phyloP scores from a whole-genome alignment of 23 tunicate species.

The Trididemnum nubilum region DNA sequence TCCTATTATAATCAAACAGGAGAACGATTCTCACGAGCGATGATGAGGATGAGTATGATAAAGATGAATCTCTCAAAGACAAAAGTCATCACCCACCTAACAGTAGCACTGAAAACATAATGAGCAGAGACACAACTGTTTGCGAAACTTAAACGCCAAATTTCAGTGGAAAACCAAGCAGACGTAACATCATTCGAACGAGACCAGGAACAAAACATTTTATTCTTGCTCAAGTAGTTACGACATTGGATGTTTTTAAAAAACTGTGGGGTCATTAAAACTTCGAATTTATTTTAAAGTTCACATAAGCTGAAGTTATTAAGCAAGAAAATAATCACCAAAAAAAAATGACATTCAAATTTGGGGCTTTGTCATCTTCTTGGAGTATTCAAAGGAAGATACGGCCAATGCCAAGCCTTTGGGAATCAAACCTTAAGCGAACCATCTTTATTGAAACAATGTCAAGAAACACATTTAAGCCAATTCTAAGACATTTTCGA shows the following conservation, averaged over 20 bases:
- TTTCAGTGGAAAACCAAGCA: neutral
- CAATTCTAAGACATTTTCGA: slow-evolving; percentile 17
- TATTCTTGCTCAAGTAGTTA: slow-evolving; percentile 30
- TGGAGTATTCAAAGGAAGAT: slow-evolving; percentile 19
- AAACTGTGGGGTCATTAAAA: slow-evolving; percentile 27
- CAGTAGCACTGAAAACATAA: slow-evolving; percentile 30
- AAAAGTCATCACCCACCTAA: slow-evolving; percentile 26
- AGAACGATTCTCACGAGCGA: slow-evolving; percentile 28
- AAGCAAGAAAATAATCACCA: slow-evolving; percentile 22
- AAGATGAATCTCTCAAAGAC: slow-evolving; percentile 31
- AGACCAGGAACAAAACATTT: slow-evolving; percentile 34
- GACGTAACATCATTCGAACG: slow-evolving; percentile 24
- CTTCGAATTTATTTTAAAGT: slow-evolving; percentile 14
- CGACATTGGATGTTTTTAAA: slow-evolving; percentile 18
- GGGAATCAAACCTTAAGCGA: slow-evolving; percentile 22
- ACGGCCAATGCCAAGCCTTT: slow-evolving; percentile 18
- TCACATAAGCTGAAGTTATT: slow-evolving; percentile 20
- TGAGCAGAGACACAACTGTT: slow-evolving; percentile 34
- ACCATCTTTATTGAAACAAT: slow-evolving; percentile 29
- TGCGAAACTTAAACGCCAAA: slow-evolving; percentile 20
- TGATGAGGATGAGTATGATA: slow-evolving; percentile 20
- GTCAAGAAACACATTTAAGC: slow-evolving; percentile 25
- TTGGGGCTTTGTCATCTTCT: slow-evolving; percentile 28
- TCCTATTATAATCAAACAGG: slow-evolving; percentile 27
- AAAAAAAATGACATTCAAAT: slow-evolving; percentile 15